Conservation (phyloP, 1,140 invertebrate genomes). For the Dryas iulia region DNA sequence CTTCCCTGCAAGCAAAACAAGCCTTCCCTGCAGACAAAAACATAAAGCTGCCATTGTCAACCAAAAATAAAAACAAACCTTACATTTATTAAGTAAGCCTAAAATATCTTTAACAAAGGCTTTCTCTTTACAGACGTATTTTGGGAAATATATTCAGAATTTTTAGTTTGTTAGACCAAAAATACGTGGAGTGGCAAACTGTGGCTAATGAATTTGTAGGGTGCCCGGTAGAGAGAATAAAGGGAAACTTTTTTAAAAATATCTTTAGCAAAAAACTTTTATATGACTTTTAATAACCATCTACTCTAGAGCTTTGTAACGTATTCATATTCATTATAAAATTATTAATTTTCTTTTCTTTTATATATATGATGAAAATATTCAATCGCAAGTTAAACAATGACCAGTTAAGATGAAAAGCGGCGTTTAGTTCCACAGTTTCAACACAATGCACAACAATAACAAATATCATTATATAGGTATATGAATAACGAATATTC, state of each 20-base stretch:
- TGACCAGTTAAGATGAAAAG: too few species aligned
- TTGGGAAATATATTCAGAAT: neutral
- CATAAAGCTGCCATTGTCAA: neutral
- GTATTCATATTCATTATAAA: neutral
- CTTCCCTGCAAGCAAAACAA: too few species aligned
- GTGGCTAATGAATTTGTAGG: constrained; percentile 3
- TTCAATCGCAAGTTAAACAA: too few species aligned
- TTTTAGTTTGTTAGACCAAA: neutral
- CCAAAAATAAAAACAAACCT: neutral
- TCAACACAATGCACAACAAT: too few species aligned
- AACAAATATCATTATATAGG: too few species aligned
- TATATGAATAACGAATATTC: too few species aligned
- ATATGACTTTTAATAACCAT: neutral
- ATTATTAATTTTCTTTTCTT: neutral
- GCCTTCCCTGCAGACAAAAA: too few species aligned
- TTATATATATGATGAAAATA: too few species aligned
- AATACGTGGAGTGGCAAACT: neutral
- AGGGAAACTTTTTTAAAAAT: neutral
- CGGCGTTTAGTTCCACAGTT: too few species aligned
- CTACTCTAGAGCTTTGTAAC: neutral
- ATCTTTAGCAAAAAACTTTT: neutral
- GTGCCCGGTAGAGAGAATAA: neutral
- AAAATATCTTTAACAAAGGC: neutral
- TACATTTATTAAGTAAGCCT: neutral
- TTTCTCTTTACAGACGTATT: neutral